Evolutionary conservation across 2,113 vertebrate species (phyloP), one percentile per base, ranked within the genome.

Genomic region (Solea solea): DNA sequence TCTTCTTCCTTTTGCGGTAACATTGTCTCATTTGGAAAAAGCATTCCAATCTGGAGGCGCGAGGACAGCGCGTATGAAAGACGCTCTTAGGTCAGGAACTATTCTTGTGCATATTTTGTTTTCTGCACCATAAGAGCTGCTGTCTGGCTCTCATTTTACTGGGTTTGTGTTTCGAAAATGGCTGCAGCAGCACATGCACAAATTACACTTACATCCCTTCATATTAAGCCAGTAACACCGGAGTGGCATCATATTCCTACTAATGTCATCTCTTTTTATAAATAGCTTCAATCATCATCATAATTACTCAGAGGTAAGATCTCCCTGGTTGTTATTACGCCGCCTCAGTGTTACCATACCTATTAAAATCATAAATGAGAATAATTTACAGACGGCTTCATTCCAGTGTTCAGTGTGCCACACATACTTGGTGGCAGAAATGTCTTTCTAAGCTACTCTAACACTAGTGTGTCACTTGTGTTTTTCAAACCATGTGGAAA

Each of bases 401-500:
- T 79, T 85, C 40, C 67, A 70, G 72, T 57, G 64, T 81, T 86
- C 69, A 67, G 63, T 74, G 68, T 55, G 56, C 72, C 76, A 61
- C 73, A 81, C 78, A 85, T 78, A 69, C 55, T 82, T 74, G 53
- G 81, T 83, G 64, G 56, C 60, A 64, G 63, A 69, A 49, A 78
- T 78, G 52, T 81, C 73, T 82, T 77, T 77, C 55, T 50, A 73
- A 78, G 78, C 64, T 75, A 53, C 64, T 76, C 68, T 46, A 65
- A 70, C 56, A 63, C 70, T 78, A 74, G 63, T 85, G 85, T 85
- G 81, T 81, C 85, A 81, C 80, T 84, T 83, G 49, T 80, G 64
- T 65, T 85, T 84, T 69, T 88, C 79, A 89, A 81, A 71, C 69
- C 61, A 75, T 84, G 81, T 85, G 84, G 84, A 91, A 84, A 88